Evolutionary conservation across 2,888 invertebrate species (phyloP), one percentile per base, ranked within the genome.

Genomic region (Limnephilus rhombicus): DNA sequence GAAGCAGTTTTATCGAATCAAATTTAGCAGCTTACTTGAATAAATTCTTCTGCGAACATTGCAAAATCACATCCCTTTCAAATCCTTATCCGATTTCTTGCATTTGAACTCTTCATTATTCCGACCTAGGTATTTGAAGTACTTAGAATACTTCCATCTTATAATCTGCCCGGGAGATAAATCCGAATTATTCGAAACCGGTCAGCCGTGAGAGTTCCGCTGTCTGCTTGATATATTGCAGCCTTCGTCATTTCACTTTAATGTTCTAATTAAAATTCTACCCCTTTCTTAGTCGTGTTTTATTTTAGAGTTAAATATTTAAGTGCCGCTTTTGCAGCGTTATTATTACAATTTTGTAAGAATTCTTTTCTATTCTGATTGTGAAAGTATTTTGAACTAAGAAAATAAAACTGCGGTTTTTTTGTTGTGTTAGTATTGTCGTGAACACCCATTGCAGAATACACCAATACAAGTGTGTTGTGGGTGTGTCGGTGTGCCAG

Each of bases 161-260:
- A 90, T 53, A 90, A 91, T 91, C 91, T 89, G 82, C 85, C 41
- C 68, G 13, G 29, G 41, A 90, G 92, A 92, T 92, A 90, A 92
- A 87, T 92, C 41, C 83, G 81, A 37, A 85, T 68, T 85, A 90
- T 80, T 49, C 85, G 80, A 41, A 92, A 86, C 37, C 87, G 87
- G 86, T 92, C 92, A 87, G n/a, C 92, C 90, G 92, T 53, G 86
- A 89, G 41, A 85, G 45, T 68, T 89, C 87, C 85, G 68, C 89
- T 83, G 68, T 87, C 91, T 80, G 31, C 90, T 85, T 85, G 85
- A 90, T 90, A 90, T 85, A 90, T 85, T 85, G 53, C 85, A 29
- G 85, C 34, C 85, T 90, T 90, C 90, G 82, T 90, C 90, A 90
- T 90, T 89, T 90, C 53, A 90, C 85, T 90, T 90, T 90, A 83